phyloP scores from a whole-genome alignment of 2,888 invertebrate species.

The Lasioglossum leucozonium region DNA sequence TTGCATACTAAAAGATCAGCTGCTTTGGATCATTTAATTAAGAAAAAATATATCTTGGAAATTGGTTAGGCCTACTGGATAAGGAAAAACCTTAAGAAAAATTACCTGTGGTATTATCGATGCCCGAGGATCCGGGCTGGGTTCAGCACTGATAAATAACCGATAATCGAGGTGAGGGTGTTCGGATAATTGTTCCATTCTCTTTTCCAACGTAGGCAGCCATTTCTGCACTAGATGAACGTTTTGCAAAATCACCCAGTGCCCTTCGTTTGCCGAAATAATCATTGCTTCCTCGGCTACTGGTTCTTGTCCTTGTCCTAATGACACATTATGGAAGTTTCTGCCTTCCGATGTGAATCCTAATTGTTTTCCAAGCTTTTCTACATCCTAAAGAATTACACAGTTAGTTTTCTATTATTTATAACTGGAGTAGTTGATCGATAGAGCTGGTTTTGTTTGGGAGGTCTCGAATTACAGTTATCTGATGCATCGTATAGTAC shows the following conservation, averaged over 20 bases:
- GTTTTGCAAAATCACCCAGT: conserved; percentile 98
- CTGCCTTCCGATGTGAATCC: conserved; percentile 92
- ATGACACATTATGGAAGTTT: conserved; percentile 96
- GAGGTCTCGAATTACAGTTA: not conserved
- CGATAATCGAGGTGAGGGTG: conserved; percentile 86
- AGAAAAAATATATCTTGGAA: not conserved
- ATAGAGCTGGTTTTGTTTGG: not conserved
- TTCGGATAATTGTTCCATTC: conserved; percentile 92
- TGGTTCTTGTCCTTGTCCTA: conserved; percentile 97
- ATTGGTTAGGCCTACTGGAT: too few species aligned
- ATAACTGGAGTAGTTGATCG: not conserved
- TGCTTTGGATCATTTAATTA: not conserved
- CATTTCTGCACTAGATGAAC: conserved; percentile 96
- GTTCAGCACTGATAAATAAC: conserved; percentile 95
- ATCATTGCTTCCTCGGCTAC: conserved; percentile 96
- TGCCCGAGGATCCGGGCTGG: conserved; percentile 88
- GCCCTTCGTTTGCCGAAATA: conserved; percentile 92
- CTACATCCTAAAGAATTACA: conserved; percentile 89
- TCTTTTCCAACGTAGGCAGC: conserved; percentile 95
- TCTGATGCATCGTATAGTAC: not conserved
- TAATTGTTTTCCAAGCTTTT: conserved; percentile 92
- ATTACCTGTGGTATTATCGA: conserved; percentile 87
- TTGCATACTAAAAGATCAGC: too few species aligned
- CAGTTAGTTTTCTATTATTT: not conserved
- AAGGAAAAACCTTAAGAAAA: too few species aligned